Base-by-base conservation (phyloP, 2,888 invertebrate genomes). In the Eucriotettix oculatus region DNA sequence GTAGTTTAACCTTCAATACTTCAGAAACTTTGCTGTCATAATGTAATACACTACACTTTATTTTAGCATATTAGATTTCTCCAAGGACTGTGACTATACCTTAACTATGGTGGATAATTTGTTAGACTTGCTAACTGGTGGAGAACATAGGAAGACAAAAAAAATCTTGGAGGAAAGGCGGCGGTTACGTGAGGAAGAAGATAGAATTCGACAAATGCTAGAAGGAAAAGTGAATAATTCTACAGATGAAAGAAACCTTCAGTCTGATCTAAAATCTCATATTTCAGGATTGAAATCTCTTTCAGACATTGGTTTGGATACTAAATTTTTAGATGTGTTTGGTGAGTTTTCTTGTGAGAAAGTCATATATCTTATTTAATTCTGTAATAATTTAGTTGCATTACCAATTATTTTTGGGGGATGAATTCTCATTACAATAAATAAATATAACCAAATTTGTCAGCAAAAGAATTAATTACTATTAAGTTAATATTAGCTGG, bases 261-360 rank as follows among this genome's bases (percentile, higher is more conserved):
- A 11, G 16, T 44, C 56, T 42, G 64, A 63, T 48, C 40, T 59
- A 7, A 59, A 59, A 42, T 53, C 63, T 10, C 56, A 62, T 17
- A 42, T 62, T 58, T 55, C 42, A 14, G 54, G 55, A 12, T 61
- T 66, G 42, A 57, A 71, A 71, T 54, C 66, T 70, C 63, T 68
- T 40, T 70, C 75, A 42, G 86, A 88, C 60, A 71, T 92, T 58
- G 95, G 95, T 62, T 85, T 96, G 64, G 92, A 96, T 73, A 81
- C 87, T 56, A 83, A 85, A 48, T 95, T 93, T 75, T 76, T 96
- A 52, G 81, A 85, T 64, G 81, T 81, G 62, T 78, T 90, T 68
- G 79, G 79, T 78, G 69, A 70, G 70, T 68, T 29, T 29, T 29
- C 29, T 29, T 29, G 29, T 29, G 7, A 29, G 29, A n/a, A n/a